Evolutionary conservation across 1,140 invertebrate genomes (phyloP), one percentile per base, ranked within the genome.

Genomic region (Drosophila ohnishii): DNA sequence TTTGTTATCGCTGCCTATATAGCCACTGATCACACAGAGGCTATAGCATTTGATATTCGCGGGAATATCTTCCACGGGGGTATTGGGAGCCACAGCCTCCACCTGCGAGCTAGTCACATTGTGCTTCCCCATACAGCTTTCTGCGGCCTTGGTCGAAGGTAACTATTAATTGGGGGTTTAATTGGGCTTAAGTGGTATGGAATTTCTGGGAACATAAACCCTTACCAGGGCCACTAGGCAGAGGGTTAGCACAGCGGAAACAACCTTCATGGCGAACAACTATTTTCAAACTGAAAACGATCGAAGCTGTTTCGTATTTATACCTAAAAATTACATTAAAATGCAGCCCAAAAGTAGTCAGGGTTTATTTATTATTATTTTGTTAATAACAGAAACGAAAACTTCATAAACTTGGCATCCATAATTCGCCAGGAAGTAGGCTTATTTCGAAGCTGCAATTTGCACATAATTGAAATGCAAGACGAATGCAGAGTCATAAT

Each of bases 401-500:
- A 32, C 48, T n/a, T 32, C 1, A 16, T 50, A 16, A 30, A 1
- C 28, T 10, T 8, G 13, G 7, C 44, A 11, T 10, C 9, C 16
- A 11, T 16, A 50, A 50, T 32, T 32, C 9, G 9, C 11, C 11
- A 7, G 44, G 44, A 45, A 45, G 22, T 1, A 25, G 19, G 10
- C 28, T 5, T 4, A 30, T 4, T 34, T 28, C n/a, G 5, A 22
- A 55, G 14, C 61, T 51, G 56, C 66, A 66, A 74, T 69, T 69
- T 64, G 28, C 56, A 57, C 47, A 73, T 47, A 48, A 67, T 83
- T 78, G 51, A 57, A 78, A 78, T 75, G 80, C 62, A 78, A 82
- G 56, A 61, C 44, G 39, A 39, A 62, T 48, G 25, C 25, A 28
- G 5, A n/a, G 32, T 35, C 50, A 61, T 78, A 85, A 85, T 80